phyloP scores from a whole-genome alignment of 92 coral and sea anemone genomes.

The Plumapathes pennacea region DNA sequence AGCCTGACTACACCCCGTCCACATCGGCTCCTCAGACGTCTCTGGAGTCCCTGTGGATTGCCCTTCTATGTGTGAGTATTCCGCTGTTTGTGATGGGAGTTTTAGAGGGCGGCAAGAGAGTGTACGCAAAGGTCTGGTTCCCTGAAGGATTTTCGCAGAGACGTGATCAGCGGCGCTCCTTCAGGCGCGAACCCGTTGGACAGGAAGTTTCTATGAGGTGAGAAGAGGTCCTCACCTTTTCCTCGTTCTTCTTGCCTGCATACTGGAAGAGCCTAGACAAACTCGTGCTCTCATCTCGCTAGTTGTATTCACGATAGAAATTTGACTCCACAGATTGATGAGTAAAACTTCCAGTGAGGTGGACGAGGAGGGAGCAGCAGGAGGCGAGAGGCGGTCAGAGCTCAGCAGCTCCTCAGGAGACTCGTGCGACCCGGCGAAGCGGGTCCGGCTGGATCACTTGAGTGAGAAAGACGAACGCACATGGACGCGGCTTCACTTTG shows the following conservation, averaged over 20 bases:
- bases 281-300: no score
- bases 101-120: constrained; percentile 90
- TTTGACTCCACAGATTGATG: constrained; percentile 67
- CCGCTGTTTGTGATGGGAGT: constrained; percentile 92
- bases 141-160: constrained; percentile 89
- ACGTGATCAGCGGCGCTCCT: constrained; percentile 62
- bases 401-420: no score
- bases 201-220: constrained; percentile 89
- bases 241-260: no score
- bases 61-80: constrained; percentile 86
- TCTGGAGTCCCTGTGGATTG: constrained; percentile 83
- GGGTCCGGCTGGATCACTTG: constrained; percentile 72
- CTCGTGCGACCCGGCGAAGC: no score
- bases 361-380: constrained; percentile 81
- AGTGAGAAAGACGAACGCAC: constrained; percentile 80
- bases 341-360: constrained; percentile 69
- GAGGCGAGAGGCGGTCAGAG: constrained; percentile 66
- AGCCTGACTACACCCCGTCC: neutral
- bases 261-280: no score
- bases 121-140: constrained; percentile 90
- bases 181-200: constrained; percentile 89
- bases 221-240: no score
- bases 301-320: no score
- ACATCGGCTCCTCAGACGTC: neutral
- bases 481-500: constrained; percentile 91